Evolutionary conservation across 2,888 invertebrate species (phyloP).

Genomic region (Chalcis sispes): DNA sequence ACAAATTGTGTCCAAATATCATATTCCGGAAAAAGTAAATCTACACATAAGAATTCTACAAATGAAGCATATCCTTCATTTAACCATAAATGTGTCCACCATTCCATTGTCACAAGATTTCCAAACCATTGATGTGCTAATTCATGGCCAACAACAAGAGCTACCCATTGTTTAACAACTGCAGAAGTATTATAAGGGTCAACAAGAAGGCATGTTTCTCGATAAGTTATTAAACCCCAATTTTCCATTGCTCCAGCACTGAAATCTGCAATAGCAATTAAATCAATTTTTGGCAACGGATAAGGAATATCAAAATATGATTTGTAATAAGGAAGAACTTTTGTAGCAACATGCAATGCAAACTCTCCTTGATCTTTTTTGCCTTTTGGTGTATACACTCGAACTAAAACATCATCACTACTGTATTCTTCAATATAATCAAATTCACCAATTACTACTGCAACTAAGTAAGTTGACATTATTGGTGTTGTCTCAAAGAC

Average conservation of each 20-base stretch:
- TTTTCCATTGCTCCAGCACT: conserved; percentile 98
- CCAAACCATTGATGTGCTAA: conserved; percentile 99
- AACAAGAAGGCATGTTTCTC: conserved; percentile 93
- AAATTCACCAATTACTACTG: conserved; percentile 95
- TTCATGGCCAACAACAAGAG: conserved; percentile 93
- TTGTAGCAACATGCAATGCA: conserved; percentile 93
- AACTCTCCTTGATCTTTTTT: conserved; percentile 95
- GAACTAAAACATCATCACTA: conserved; percentile 87
- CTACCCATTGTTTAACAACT: conserved; percentile 89
- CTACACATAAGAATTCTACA: conserved; percentile 95
- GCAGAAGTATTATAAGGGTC: conserved; percentile 94
- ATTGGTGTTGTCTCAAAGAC: conserved; percentile 84
- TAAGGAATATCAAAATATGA: conserved; percentile 96
- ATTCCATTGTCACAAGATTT: conserved; percentile 98
- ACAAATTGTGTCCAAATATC: conserved; percentile 99
- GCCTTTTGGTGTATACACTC: conserved; percentile 92
- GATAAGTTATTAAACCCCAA: conserved; percentile 87
- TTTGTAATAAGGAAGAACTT: conserved; percentile 95
- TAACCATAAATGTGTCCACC: conserved; percentile 98
- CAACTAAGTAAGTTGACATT: conserved; percentile 97
- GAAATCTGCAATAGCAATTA: conserved; percentile 97
- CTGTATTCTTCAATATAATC: conserved; percentile 93
- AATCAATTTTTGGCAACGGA: conserved; percentile 96
- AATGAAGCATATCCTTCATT: conserved; percentile 98
- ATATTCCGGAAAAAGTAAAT: conserved; percentile 94